A percentile compares a stretch with the other conserved stretches of the same genome.
phyloP scores from a whole-genome alignment of 2,888 invertebrate genomes.

The Parascotia fuliginaria region DNA sequence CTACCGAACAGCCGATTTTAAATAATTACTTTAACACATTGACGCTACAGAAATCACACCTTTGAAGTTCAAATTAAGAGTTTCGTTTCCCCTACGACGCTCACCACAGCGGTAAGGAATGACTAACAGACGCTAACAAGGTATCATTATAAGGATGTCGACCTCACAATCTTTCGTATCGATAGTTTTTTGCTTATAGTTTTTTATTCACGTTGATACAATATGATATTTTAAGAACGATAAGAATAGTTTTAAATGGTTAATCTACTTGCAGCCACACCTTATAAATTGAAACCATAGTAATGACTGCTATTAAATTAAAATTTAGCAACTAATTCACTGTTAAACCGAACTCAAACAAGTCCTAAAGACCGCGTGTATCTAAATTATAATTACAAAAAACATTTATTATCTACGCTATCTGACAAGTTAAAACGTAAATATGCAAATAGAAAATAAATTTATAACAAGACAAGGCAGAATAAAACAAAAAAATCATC shows the following conservation, averaged over 20 bases:
- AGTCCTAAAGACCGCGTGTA: not conserved
- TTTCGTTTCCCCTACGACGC: constrained; percentile 66
- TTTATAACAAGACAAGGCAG: not conserved
- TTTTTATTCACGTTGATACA: constrained; percentile 52
- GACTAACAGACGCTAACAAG: constrained; percentile 82
- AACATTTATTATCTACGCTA: too few relatives aligned
- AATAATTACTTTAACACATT: constrained; percentile 79
- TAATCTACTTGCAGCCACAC: constrained; percentile 30
- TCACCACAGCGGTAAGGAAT: constrained; percentile 60
- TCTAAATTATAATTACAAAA: too few relatives aligned
- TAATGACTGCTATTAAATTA: constrained; percentile 33
- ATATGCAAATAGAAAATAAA: not conserved
- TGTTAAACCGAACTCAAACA: not conserved
- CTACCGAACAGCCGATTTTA: constrained; percentile 61
- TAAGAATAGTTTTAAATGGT: constrained; percentile 39
- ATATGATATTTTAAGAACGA: constrained; percentile 35
- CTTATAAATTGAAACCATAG: constrained; percentile 35
- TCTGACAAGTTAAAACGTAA: not conserved
- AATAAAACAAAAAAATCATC: not conserved
- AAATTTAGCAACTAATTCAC: constrained; percentile 17
- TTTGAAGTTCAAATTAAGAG: constrained; percentile 77
- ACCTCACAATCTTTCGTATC: constrained; percentile 59
- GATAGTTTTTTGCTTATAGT: constrained; percentile 63
- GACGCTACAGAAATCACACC: constrained; percentile 77
- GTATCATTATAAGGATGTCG: constrained; percentile 78